Percentiles rank a stretch among this genome's conserved stretches.
Conservation (phyloP, 1,140 invertebrate genomes). For the Periplaneta americana region DNA sequence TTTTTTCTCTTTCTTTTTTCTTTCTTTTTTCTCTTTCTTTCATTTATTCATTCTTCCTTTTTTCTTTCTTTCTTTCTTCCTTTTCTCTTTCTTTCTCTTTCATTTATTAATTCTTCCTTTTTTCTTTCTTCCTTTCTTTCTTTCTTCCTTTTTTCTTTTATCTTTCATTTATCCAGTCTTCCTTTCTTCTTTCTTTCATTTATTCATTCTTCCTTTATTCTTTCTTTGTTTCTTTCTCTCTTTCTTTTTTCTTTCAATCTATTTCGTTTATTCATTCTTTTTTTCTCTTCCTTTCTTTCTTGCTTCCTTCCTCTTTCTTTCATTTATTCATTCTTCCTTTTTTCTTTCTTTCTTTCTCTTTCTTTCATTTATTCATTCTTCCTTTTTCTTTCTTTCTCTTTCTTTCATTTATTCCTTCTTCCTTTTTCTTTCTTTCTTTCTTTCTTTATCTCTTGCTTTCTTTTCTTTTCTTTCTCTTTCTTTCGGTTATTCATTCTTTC, state of each 20-base stretch:
- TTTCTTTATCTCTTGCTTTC: no score
- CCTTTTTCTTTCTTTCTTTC: no score
- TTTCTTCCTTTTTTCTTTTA: not conserved
- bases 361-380: no score
- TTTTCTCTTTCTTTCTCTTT: not conserved
- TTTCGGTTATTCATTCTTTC: no score
- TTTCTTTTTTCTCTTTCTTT: not conserved
- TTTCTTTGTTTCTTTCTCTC: not conserved
- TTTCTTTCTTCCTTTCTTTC: not conserved
- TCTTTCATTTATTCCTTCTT: no score
- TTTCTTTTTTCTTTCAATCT: not conserved
- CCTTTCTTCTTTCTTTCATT: not conserved
- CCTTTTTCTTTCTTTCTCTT: no score
- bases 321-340: no score
- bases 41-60: not conserved
- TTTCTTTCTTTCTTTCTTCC: not conserved
- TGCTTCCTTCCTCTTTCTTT: no score
- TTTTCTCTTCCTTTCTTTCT: not conserved
- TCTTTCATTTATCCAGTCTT: not conserved
- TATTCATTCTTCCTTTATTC: no score
- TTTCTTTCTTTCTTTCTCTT: no score
- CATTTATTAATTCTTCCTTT: not conserved
- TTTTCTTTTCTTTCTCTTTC: no score
- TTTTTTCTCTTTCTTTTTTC: not conserved
- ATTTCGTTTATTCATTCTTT: not conserved